phyloP scores from a whole-genome alignment of 92 coral and sea anemone genomes.

The Muricea muricata region DNA sequence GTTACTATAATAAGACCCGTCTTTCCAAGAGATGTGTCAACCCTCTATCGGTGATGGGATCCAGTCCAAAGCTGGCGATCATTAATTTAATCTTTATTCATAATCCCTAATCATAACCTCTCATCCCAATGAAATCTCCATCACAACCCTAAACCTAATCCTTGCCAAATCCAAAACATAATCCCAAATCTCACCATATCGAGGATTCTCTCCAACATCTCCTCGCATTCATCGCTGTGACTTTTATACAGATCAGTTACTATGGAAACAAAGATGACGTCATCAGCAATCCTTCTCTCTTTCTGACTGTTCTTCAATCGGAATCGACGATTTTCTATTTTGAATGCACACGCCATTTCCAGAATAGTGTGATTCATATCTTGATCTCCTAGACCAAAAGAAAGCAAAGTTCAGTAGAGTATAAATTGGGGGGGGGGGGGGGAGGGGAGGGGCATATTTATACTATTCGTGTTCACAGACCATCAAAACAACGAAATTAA shows the following conservation, averaged over 20 bases:
- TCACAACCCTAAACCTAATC: background rate
- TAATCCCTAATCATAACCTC: too few relatives aligned
- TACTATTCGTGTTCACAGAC: too few relatives aligned
- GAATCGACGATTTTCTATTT: conserved; percentile 80
- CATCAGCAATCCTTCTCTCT: conserved; percentile 67
- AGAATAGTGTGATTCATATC: conserved; percentile 85
- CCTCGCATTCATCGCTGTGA: conserved; percentile 86
- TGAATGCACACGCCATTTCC: conserved; percentile 95
- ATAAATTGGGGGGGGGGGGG: too few relatives aligned
- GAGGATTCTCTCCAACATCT: conserved; percentile 74
- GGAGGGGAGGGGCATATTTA: too few relatives aligned
- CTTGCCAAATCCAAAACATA: background rate
- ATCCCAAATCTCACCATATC: conserved; percentile 71
- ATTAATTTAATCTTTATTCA: too few relatives aligned
- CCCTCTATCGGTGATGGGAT: too few relatives aligned
- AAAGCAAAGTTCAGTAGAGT: too few relatives aligned
- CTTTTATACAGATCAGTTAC: conserved; percentile 85
- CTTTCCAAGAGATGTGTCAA: too few relatives aligned
- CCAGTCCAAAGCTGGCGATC: too few relatives aligned
- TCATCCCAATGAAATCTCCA: background rate
- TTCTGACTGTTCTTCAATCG: conserved; percentile 65
- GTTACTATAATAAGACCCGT: too few relatives aligned
- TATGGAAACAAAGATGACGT: conserved; percentile 78
- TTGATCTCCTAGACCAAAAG: conserved; percentile 98
- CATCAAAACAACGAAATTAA: too few relatives aligned